Evolutionary conservation across 2,797 vertebrate species (phyloP).

Genomic region (Sebastes elongatus): DNA sequence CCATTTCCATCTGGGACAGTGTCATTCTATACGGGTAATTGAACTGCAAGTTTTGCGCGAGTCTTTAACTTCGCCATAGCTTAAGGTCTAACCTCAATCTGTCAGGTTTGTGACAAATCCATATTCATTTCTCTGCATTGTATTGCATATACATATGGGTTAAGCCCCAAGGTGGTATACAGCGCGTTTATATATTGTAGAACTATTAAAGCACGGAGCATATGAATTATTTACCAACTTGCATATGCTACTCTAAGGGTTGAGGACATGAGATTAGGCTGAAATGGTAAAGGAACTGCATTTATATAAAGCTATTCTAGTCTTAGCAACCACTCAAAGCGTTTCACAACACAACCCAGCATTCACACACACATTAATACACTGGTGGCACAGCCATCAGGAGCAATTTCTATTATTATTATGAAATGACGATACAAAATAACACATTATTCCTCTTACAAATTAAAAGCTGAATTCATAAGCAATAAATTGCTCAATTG

Average conservation of each 20-base stretch:
- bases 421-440: background rate
- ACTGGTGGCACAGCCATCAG: too few species aligned
- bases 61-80: conserved; percentile 32
- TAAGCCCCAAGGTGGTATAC: conserved; percentile 32
- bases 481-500: background rate
- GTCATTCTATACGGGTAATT: conserved; percentile 24
- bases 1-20: conserved; percentile 39
- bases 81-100: conserved; percentile 61
- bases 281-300: background rate
- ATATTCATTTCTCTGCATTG: conserved; percentile 37
- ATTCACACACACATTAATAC: too few species aligned
- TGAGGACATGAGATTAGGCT: conserved; percentile 14
- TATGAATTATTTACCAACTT: conserved; percentile 57
- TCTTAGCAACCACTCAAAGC: background rate
- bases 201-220: conserved; percentile 43
- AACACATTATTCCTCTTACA: background rate
- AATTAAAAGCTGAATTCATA: background rate
- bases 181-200: conserved; percentile 37
- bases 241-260: background rate
- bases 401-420: too few species aligned
- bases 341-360: too few species aligned
- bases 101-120: conserved; percentile 54
- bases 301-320: background rate
- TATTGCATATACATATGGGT: conserved; percentile 25
- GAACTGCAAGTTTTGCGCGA: conserved; percentile 19